Conservation (phyloP, 1,140 invertebrate genomes). For the Euborellia annulipes region DNA sequence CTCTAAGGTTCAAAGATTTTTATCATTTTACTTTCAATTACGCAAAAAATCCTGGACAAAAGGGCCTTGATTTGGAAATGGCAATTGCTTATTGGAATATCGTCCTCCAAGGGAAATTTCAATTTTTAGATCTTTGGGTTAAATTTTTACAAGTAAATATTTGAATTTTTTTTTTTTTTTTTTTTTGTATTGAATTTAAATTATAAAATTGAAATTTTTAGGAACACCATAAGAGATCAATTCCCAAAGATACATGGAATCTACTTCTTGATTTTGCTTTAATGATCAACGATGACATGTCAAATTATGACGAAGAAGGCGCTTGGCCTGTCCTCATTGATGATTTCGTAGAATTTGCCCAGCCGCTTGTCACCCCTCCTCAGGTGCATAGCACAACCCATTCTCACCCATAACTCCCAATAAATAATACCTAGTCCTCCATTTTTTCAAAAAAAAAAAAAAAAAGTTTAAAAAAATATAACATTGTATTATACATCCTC, state of each 20-base stretch:
- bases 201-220: slow-evolving; percentile 30
- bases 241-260: slow-evolving; percentile 98
- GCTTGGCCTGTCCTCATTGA: slow-evolving; percentile 98
- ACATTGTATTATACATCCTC: no score
- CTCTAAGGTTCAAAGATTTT: slow-evolving; percentile 88
- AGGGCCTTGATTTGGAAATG: slow-evolving; percentile 92
- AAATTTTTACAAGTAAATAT: slow-evolving; percentile 74
- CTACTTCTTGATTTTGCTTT: slow-evolving; percentile 88
- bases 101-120: slow-evolving; percentile 80
- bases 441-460: no score
- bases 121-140: slow-evolving; percentile 83
- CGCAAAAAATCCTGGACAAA: slow-evolving; percentile 93
- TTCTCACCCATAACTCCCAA: no score
- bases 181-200: no score
- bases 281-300: slow-evolving; percentile 89
- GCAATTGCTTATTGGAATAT: slow-evolving; percentile 99
- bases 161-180: slow-evolving; percentile 4
- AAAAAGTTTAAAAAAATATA: no score
- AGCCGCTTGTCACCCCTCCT: slow-evolving; percentile 23
- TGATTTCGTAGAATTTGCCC: slow-evolving; percentile 94
- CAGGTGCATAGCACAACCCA: slow-evolving; percentile 4
- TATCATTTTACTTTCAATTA: slow-evolving; percentile 99
- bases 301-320: slow-evolving; percentile 96
- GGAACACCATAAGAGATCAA: slow-evolving; percentile 93
- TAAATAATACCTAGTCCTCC: no score